phyloP scores from a whole-genome alignment of 2,888 invertebrate species.

The Urechis unicinctus region DNA sequence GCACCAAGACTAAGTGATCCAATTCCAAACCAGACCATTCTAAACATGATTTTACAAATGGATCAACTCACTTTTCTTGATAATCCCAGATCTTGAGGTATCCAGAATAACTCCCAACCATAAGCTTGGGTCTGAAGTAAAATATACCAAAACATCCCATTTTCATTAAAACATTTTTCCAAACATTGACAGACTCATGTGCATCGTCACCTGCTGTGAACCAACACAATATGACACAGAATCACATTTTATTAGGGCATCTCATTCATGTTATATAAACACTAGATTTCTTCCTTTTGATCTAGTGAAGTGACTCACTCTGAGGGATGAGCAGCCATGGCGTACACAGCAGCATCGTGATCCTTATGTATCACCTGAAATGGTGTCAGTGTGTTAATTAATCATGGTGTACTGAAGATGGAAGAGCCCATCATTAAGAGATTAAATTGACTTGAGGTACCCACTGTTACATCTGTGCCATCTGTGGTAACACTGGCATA shows the following conservation, averaged over 20 bases:
- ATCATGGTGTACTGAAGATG: not conserved
- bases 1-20: no score
- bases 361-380: conserved; percentile 42
- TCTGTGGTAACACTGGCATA: conserved; percentile 44
- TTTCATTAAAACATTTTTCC: no score
- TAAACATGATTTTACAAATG: not conserved
- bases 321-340: conserved; percentile 22
- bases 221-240: no score
- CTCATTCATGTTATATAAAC: no score
- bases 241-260: no score
- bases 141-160: not conserved
- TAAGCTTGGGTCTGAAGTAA: conserved; percentile 38
- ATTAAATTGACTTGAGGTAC: no score
- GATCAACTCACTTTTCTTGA: conserved; percentile 37
- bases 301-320: conserved; percentile 7
- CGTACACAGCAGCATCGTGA: conserved; percentile 46
- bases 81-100: conserved; percentile 49
- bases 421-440: not conserved
- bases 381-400: not conserved
- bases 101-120: conserved; percentile 48
- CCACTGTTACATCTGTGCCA: conserved; percentile 42
- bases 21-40: no score
- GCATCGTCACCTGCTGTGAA: no score
- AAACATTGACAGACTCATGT: no score
- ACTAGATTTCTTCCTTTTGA: no score